A percentile compares a stretch with the other conserved stretches of the same genome.
These are phyloP conservation scores for Xestia rhomboidea DNA, from an alignment of 2,888 invertebrate genomes.

Conservation along the genomic window DNA sequence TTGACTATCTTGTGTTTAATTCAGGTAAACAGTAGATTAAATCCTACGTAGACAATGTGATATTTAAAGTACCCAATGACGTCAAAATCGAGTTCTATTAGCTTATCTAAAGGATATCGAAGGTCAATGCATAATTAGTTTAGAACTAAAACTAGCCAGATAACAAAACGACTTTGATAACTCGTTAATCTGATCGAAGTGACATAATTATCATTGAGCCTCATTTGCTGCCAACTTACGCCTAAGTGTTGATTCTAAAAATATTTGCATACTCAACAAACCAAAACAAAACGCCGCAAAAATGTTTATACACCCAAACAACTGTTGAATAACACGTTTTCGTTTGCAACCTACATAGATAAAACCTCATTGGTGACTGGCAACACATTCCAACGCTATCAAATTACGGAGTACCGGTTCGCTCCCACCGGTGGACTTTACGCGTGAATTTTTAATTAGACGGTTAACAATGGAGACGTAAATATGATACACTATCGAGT, in stretches of 20 bases:
- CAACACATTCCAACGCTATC: slow-evolving; percentile 80
- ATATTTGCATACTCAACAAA: slow-evolving; percentile 44
- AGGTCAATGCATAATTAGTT: slow-evolving; percentile 61
- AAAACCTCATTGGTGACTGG: slow-evolving; percentile 76
- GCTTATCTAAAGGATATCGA: slow-evolving; percentile 63
- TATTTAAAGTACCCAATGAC: slow-evolving; percentile 56
- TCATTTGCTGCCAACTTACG: slow-evolving; percentile 47
- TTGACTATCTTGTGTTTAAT: slow-evolving; percentile 57
- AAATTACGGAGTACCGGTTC: slow-evolving; percentile 76
- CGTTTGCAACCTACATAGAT: slow-evolving; percentile 81
- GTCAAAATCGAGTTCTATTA: slow-evolving; percentile 53
- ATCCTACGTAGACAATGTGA: slow-evolving; percentile 56
- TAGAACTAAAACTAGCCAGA: slow-evolving; percentile 29
- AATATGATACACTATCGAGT: slow-evolving; percentile 72
- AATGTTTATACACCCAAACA: slow-evolving; percentile 69
- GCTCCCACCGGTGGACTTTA: slow-evolving; percentile 69
- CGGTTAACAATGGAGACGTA: slow-evolving; percentile 76
- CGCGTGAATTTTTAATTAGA: slow-evolving; percentile 75
- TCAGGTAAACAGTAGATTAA: slow-evolving; percentile 65
- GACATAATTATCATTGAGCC: slow-evolving; percentile 37
- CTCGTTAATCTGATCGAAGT: slow-evolving; percentile 40
- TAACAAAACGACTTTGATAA: slow-evolving; percentile 35
- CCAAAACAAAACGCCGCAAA: slow-evolving; percentile 59
- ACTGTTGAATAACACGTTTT: slow-evolving; percentile 78
- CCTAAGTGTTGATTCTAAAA: slow-evolving; percentile 23